These are phyloP conservation scores for Neosilurus hyrtlii DNA, from an alignment of 2,797 vertebrate species.

Conservation along the genomic window DNA sequence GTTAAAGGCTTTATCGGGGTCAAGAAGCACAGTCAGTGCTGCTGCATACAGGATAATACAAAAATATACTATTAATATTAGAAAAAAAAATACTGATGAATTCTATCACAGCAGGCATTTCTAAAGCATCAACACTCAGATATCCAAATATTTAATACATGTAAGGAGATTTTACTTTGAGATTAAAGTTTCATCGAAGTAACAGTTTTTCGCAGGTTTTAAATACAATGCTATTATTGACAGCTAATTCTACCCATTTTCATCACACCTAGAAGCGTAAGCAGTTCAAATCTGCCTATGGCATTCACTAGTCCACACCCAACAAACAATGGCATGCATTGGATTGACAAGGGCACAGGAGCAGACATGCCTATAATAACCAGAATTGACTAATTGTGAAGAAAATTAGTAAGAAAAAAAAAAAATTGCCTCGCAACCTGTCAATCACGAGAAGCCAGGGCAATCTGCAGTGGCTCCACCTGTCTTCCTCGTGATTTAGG, in stretches of 20 bases:
- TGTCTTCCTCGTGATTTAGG: conserved; percentile 15
- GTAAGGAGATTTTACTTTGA: neutral
- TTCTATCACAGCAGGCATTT: neutral
- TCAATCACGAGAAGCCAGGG: neutral
- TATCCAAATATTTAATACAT: neutral
- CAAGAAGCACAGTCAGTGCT: neutral
- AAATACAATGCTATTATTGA: neutral
- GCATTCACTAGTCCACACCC: neutral
- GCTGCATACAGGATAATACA: neutral
- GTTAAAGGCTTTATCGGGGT: neutral
- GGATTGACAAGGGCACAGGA: neutral
- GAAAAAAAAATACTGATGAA: neutral
- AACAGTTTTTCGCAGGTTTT: neutral
- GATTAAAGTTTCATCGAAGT: neutral
- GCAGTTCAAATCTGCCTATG: neutral
- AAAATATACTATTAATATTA: neutral
- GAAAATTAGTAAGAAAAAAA: neutral
- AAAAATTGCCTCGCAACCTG: neutral
- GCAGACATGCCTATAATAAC: conserved; percentile 4
- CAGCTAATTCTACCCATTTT: neutral
- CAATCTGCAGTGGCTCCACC: conserved; percentile 4
- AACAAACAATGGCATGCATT: neutral
- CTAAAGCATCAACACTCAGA: neutral
- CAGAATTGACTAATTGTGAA: neutral
- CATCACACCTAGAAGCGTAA: neutral